Evolutionary conservation across 2,113 vertebrate species (phyloP), one percentile per base, ranked within the genome.

Genomic region (Rhinogobius similis): DNA sequence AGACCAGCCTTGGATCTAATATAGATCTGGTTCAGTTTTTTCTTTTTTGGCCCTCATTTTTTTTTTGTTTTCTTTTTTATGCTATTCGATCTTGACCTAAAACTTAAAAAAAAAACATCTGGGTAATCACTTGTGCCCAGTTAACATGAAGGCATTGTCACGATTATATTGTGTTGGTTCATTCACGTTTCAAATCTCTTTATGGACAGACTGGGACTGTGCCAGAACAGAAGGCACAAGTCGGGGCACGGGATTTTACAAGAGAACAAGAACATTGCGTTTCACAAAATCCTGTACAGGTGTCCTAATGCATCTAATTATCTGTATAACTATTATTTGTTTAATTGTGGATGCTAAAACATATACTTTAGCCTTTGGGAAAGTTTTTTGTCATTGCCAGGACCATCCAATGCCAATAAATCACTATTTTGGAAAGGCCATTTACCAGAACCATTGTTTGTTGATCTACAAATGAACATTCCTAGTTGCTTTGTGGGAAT

Each of bases 391-490:
- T 46, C 1, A 3, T 72, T 62, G 13, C 62, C 65, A 26, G 36
- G 11, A 13, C 32, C 11, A 41, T 23, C n/a, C 50, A 75, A 56
- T 0, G 24, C n/a, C 14, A 29, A 41, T 79, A 73, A 75, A 79
- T 65, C 53, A 62, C 0, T 1, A 14, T 55, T 61, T 18, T n/a
- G 39, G 5, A 41, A 29, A 67, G 3, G 10, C 2, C 16, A 29
- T 61, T 61, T 61, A 61, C 29, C 18, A n/a, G 26, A 16, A 29
- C 5, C 18, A 3, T 7, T 36, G 32, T 61, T 38, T 36, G 58
- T 38, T 21, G 18, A n/a, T 20, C 27, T 36, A n/a, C 56, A 36
- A 13, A 36, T n/a, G 10, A 36, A 36, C 29, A 36, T 61, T 61
- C 27, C 56, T 0, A 5, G 3, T 11, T 36, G 58, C 56, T 7